A percentile compares a stretch with the other conserved stretches of the same genome.
phyloP scores from a whole-genome alignment of 2,888 invertebrate genomes.

The Balanococcus diminutus region DNA sequence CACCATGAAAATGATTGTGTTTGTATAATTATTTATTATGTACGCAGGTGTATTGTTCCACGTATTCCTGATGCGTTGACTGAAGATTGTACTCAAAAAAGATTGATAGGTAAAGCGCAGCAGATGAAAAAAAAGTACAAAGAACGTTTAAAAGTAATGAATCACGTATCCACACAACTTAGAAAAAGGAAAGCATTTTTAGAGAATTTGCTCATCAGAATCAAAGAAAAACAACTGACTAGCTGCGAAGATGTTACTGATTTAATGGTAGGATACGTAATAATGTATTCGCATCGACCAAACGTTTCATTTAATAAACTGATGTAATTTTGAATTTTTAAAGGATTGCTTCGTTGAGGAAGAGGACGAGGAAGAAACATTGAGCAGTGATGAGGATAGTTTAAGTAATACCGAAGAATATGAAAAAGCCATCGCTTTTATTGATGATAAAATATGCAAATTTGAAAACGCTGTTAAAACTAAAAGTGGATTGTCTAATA shows the following conservation, averaged over 20 bases:
- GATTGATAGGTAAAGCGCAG: not conserved
- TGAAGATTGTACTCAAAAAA: not conserved
- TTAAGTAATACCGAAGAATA: not conserved
- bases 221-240: slow-evolving; percentile 5
- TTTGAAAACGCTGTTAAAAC: not conserved
- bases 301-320: not conserved
- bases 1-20: too few species aligned
- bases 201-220: not conserved
- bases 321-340: not conserved
- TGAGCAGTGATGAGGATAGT: not conserved
- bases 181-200: not conserved
- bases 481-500: not conserved
- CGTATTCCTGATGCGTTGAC: not conserved
- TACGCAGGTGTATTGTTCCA: not conserved
- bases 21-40: not conserved
- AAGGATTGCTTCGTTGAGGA: not conserved
- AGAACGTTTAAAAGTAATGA: not conserved
- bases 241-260: not conserved
- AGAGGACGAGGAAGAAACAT: not conserved
- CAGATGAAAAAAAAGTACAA: not conserved
- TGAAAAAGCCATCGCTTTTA: not conserved
- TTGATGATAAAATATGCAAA: not conserved
- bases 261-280: not conserved
- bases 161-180: not conserved
- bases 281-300: not conserved